Conservation (phyloP, 1,140 invertebrate genomes). For the Drosophila guanche region DNA sequence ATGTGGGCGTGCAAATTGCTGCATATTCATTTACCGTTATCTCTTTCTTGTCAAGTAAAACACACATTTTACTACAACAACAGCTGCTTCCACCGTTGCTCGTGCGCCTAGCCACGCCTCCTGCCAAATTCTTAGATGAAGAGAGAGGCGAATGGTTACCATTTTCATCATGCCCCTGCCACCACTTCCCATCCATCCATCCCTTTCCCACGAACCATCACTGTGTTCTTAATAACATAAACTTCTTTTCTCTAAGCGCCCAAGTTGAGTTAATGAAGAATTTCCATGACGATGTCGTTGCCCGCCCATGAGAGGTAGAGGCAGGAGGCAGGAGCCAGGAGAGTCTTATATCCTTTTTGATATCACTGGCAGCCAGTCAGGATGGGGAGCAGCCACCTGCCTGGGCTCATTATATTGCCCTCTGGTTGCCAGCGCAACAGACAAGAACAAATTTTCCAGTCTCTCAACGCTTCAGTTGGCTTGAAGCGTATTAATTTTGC, state of each 20-base stretch:
- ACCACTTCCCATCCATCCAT: constrained; percentile 5
- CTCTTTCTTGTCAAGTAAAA: constrained; percentile 79
- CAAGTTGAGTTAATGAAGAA: constrained; percentile 82
- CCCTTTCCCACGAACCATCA: constrained; percentile 2
- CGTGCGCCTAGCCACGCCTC: constrained; percentile 27
- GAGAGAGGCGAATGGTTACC: neutral
- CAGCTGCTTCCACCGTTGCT: constrained; percentile 54
- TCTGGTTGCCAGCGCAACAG: constrained; percentile 51
- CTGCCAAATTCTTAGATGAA: neutral
- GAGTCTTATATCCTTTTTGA: constrained; percentile 52
- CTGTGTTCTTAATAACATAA: constrained; percentile 78
- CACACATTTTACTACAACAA: constrained; percentile 70
- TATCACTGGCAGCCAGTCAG: constrained; percentile 30
- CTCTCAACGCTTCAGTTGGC: constrained; percentile 42
- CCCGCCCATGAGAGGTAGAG: neutral
- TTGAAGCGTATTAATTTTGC: constrained; percentile 64
- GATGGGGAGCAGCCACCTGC: constrained; percentile 47
- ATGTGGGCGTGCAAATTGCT: constrained; percentile 82
- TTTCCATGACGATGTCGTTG: constrained; percentile 80
- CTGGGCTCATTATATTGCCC: constrained; percentile 67
- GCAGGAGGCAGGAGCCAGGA: no score
- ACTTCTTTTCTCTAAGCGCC: constrained; percentile 71
- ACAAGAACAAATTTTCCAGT: constrained; percentile 62
- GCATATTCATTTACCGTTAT: constrained; percentile 82
- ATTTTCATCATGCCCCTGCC: constrained; percentile 12